Evolutionary conservation across 2,888 invertebrate genomes (phyloP), one percentile per base, ranked within the genome.

Genomic region (Exocentrus adspersus): DNA sequence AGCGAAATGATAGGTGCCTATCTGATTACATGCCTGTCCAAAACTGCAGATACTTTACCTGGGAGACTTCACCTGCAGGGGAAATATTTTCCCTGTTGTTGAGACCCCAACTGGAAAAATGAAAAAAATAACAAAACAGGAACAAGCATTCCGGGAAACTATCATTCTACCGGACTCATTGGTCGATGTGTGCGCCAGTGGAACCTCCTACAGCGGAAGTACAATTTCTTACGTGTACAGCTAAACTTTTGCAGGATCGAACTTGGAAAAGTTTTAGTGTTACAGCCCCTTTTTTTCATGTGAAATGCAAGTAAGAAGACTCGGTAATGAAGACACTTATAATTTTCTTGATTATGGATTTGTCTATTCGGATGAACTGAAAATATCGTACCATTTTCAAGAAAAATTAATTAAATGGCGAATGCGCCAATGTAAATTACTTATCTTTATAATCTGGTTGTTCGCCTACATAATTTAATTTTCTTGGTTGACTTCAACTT

Each of bases 181-280:
- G 75, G 75, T 73, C 68, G 75, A 72, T 65, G 67, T 66, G 68
- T 68, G 70, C 58, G 67, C 60, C 65, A 61, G 63, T 46, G 68
- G 72, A 66, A 65, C 72, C 73, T 69, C 73, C 73, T 69, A 66
- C 73, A 62, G 58, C 65, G 70, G 52, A 71, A 72, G 72, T 71
- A 65, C 69, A 68, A 68, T 69, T 70, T 71, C 70, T 75, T 69
- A 69, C 69, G 71, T 71, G 60, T 59, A 45, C 50, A 65, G 63
- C 60, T 51, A 51, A 63, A 67, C 60, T 64, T 68, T 63, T 71
- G 62, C 60, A 65, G 68, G 62, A 59, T 43, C 68, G 70, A 65
- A 62, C 32, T 63, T 7, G 9, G 24, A 17, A 6, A 17, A 46
- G 61, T 30, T 54, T 50, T n/a, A n/a, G 52, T n/a, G 24, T 14